These are phyloP conservation scores for Aurelia aurita complex sp. Pacific DNA, from an alignment of 30 jellyfish, hydroid and myxozoan species.

Conservation along the genomic window DNA sequence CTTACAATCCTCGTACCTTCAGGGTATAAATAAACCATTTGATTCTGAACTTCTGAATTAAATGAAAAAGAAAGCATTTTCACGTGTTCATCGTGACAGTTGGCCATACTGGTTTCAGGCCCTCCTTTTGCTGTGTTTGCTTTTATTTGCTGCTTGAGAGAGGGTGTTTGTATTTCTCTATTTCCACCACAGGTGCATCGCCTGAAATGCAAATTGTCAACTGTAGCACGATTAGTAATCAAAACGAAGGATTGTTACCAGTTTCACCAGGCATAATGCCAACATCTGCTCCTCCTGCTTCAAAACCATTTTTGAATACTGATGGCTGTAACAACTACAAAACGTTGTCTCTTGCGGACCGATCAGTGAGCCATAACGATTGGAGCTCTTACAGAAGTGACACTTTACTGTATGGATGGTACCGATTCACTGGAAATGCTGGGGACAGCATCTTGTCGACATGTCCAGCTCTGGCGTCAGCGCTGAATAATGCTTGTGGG, in stretches of 20 bases:
- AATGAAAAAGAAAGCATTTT: too few relatives aligned
- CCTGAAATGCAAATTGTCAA: slow-evolving; percentile 6
- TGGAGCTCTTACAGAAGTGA: slow-evolving; percentile 51
- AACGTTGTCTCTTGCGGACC: background rate
- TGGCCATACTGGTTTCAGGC: too few relatives aligned
- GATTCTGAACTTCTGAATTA: too few relatives aligned
- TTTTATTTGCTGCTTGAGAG: too few relatives aligned
- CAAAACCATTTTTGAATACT: background rate
- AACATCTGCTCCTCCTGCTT: background rate
- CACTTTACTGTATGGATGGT: slow-evolving; percentile 47
- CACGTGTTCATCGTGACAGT: too few relatives aligned
- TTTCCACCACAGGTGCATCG: background rate
- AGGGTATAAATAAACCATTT: too few relatives aligned
- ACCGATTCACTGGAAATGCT: slow-evolving; percentile 49
- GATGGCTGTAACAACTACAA: slow-evolving; percentile 19
- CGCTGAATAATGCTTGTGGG: slow-evolving; percentile 25
- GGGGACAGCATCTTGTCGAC: slow-evolving; percentile 26
- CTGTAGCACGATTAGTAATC: background rate
- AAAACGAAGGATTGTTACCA: background rate
- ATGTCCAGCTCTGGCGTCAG: slow-evolving; percentile 24
- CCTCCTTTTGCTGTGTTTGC: too few relatives aligned
- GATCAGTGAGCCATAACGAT: slow-evolving; percentile 13
- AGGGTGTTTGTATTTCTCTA: too few relatives aligned
- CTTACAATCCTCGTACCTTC: too few relatives aligned
- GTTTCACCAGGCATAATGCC: background rate